Base-by-base conservation (phyloP, 2,113 vertebrate species). In the Tachysurus vachellii region DNA sequence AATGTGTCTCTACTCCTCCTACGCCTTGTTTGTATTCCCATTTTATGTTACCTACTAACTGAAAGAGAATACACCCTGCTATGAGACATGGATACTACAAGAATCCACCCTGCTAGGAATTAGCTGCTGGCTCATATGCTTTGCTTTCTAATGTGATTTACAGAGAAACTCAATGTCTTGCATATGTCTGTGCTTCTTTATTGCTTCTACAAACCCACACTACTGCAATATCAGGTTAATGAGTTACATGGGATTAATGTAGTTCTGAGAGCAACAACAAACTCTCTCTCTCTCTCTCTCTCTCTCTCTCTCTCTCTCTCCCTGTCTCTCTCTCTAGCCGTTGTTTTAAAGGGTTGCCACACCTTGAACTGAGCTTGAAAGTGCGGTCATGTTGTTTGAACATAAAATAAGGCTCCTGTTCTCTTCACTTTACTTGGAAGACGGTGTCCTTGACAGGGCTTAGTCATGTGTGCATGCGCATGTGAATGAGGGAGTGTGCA, bases 201-300 rank as follows among this genome's bases (percentile, higher is more conserved):
- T 86, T 56, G 64, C 64, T 31, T 11, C 54, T 59, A 11, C 13
- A 31, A 86, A n/a, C 14, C 50, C 64, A 59, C 50, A 71, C 13
- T 79, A 82, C 31, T 86, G 79, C 66, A 61, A 86, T 81, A 47
- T 54, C 50, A n/a, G 64, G 50, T 64, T 86, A 86, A 80, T 80
- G 47, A 68, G 76, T 80, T 53, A 86, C 77, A 68, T 21, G 31
- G 64, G 64, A 68, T 57, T 31, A 31, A 86, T 56, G 23, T 31
- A 47, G 50, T 3, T 17, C 62, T 70, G 50, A 86, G 23, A 66
- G 8, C 31, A 54, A 59, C 57, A 81, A 79, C 50, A 56, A n/a
- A 57, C 31, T 12, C 53, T 11, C 64, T 19, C 14, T 44, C 61
- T 42, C 23, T 44, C 11, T 4, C 53, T 36, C 36, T 36, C 36